Conservation (phyloP, 2,113 vertebrate species). For the Toxotes jaculatrix region DNA sequence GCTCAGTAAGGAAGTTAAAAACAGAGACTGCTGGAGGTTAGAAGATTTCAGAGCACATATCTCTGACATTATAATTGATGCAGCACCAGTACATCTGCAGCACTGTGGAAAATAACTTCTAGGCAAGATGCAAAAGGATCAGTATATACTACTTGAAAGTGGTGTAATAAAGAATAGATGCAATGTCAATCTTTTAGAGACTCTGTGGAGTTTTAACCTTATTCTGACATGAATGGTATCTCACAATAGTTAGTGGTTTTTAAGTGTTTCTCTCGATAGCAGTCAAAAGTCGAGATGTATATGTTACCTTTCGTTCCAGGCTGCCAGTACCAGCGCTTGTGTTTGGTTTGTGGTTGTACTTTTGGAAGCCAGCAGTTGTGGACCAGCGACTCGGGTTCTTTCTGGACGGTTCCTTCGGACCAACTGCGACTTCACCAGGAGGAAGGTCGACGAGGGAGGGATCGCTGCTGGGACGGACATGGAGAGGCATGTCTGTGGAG, state of each 20-base stretch:
- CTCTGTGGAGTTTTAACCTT: not conserved
- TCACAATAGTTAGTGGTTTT: not conserved
- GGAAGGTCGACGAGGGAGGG: conserved; percentile 89
- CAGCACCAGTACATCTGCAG: conserved; percentile 25
- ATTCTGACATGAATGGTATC: not conserved
- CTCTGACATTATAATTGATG: conserved; percentile 52
- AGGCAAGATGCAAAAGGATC: conserved; percentile 3
- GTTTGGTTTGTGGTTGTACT: conserved; percentile 81
- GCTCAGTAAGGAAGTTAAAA: conserved; percentile 22
- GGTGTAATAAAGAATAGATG: not conserved
- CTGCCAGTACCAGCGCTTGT: conserved; percentile 74
- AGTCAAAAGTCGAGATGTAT: not conserved
- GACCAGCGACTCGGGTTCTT: conserved; percentile 95
- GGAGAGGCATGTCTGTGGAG: conserved; percentile 93
- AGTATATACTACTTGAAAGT: conserved; percentile 1
- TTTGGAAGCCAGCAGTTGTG: conserved; percentile 91
- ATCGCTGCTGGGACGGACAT: conserved; percentile 96
- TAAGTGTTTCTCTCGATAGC: conserved; percentile 3
- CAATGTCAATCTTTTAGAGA: not conserved
- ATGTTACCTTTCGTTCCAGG: conserved; percentile 91
- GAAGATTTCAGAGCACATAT: conserved; percentile 41
- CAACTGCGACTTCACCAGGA: conserved; percentile 83
- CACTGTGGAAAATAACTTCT: conserved; percentile 20
- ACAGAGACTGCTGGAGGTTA: conserved; percentile 45
- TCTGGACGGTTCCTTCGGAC: conserved; percentile 91